These are phyloP conservation scores for Gopherus evgoodei DNA, from an alignment of 2,113 vertebrate genomes.

Conservation along the genomic window DNA sequence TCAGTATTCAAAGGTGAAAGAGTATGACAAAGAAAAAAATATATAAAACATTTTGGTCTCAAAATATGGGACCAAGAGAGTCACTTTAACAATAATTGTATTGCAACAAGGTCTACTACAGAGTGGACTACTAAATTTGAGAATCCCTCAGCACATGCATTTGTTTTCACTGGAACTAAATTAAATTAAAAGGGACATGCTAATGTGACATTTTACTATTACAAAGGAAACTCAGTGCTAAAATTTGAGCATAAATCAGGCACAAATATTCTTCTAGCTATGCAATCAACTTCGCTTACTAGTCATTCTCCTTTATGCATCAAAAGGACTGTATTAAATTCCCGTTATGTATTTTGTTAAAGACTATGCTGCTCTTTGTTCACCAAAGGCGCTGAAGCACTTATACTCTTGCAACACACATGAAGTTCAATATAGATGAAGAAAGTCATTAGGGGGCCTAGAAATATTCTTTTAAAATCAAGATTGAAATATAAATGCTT, in stretches of 20 bases:
- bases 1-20: not conserved
- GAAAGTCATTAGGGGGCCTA: not conserved
- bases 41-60: accelerated
- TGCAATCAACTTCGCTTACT: conserved; percentile 65
- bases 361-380: conserved; percentile 8
- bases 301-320: conserved; percentile 56
- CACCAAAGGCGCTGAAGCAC: not conserved
- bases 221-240: conserved; percentile 70
- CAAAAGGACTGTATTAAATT: conserved; percentile 28
- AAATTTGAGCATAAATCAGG: conserved; percentile 81
- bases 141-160: not conserved
- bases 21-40: not conserved
- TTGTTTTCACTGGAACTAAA: conserved; percentile 50
- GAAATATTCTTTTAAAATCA: conserved; percentile 51
- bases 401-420: not conserved
- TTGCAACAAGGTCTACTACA: not conserved
- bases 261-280: conserved; percentile 73
- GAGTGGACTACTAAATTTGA: not conserved
- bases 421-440: conserved; percentile 25
- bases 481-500: conserved; percentile 57
- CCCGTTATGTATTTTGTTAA: conserved; percentile 26
- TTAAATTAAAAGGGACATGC: conserved; percentile 68
- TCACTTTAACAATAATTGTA: not conserved
- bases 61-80: accelerated
- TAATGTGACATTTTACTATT: conserved; percentile 77